These are phyloP conservation scores for Crocidura indochinensis DNA, from an alignment of 2,797 vertebrate species.

Conservation along the genomic window DNA sequence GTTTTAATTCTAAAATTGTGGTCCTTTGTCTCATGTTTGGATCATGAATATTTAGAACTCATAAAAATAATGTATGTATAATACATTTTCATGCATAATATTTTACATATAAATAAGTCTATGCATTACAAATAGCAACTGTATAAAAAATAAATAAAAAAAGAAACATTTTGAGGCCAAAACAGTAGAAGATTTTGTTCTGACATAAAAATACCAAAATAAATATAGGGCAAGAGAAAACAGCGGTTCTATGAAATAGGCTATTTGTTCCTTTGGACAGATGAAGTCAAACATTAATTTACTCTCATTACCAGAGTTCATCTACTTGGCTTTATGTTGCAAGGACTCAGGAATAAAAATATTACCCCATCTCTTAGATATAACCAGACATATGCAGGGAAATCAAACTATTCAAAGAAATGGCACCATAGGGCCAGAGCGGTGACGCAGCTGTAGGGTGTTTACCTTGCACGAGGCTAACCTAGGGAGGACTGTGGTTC, in stretches of 20 bases:
- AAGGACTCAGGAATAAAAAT: background rate
- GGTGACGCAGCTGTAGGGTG: no score
- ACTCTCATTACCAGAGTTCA: background rate
- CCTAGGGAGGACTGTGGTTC: no score
- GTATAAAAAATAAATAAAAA: background rate
- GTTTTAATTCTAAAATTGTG: constrained; percentile 3
- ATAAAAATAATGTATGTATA: background rate
- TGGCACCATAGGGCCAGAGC: no score
- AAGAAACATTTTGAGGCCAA: background rate
- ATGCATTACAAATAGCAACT: background rate
- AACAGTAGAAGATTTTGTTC: constrained; percentile 15
- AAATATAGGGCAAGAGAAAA: constrained; percentile 39
- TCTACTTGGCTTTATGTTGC: constrained; percentile 53
- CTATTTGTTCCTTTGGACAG: constrained; percentile 47
- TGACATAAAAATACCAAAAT: background rate
- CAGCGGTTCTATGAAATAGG: constrained; percentile 47
- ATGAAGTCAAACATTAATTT: constrained; percentile 31
- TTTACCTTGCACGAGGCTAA: no score
- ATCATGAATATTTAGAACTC: background rate
- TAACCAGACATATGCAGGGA: constrained; percentile 14
- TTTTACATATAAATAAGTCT: background rate
- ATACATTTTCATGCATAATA: background rate
- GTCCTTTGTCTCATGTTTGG: background rate
- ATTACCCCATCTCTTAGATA: background rate
- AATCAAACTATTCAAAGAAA: constrained; percentile 23